These are phyloP conservation scores for Epinephelus fuscoguttatus DNA, from an alignment of 2,113 vertebrate species.

Conservation along the genomic window DNA sequence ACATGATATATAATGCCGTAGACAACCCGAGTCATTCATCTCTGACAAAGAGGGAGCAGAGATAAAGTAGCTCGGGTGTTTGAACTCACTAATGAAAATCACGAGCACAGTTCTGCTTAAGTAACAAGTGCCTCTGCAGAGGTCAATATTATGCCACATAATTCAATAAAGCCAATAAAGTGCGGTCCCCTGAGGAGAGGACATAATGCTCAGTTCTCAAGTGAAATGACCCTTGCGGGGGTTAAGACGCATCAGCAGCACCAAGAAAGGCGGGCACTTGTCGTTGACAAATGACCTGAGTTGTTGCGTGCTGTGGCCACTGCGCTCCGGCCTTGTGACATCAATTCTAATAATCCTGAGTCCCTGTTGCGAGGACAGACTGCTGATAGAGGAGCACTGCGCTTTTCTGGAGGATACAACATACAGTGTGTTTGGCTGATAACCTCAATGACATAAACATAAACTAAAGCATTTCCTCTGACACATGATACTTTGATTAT, in stretches of 20 bases:
- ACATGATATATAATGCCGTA: not conserved
- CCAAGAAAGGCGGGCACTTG: conserved; percentile 29
- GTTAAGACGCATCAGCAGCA: conserved; percentile 53
- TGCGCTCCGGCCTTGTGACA: conserved; percentile 57
- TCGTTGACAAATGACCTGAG: conserved; percentile 67
- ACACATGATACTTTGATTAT: conserved; percentile 8
- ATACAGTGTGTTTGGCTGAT: conserved; percentile 8
- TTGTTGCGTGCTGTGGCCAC: conserved; percentile 43
- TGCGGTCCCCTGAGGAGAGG: conserved; percentile 37
- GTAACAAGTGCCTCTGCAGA: conserved; percentile 42
- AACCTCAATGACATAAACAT: conserved; percentile 9
- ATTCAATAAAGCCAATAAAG: conserved; percentile 69
- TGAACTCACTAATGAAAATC: conserved; percentile 38
- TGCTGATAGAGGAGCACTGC: conserved; percentile 32
- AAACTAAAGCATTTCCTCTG: conserved; percentile 7
- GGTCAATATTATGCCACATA: conserved; percentile 50
- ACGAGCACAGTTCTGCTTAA: conserved; percentile 29
- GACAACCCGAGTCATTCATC: conserved; percentile 16
- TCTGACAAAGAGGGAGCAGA: conserved; percentile 21
- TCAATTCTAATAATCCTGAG: conserved; percentile 70
- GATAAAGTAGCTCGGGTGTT: conserved; percentile 14
- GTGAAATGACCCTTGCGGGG: conserved; percentile 57
- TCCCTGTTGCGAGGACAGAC: conserved; percentile 60
- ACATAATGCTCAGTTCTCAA: conserved; percentile 58
- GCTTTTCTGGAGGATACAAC: conserved; percentile 3